phyloP scores from a whole-genome alignment of 2,888 invertebrate genomes.

The Morpho deidamia region DNA sequence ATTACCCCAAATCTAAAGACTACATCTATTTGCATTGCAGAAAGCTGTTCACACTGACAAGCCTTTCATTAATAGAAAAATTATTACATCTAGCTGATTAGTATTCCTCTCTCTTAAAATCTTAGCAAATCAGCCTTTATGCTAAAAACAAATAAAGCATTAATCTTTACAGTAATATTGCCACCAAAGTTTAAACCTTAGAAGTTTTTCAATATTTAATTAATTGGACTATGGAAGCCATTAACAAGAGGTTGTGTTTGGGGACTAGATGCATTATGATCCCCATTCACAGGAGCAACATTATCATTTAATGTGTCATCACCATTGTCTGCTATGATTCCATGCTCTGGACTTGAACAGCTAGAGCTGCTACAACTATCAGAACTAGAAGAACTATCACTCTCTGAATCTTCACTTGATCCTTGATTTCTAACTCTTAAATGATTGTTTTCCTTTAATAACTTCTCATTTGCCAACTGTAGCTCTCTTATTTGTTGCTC shows the following conservation, averaged over 20 bases:
- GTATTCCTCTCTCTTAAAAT: too few species aligned
- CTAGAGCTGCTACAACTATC: constrained; percentile 64
- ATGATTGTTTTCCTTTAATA: constrained; percentile 80
- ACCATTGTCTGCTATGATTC: constrained; percentile 30
- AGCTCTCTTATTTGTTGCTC: constrained; percentile 81
- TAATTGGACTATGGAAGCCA: constrained; percentile 53
- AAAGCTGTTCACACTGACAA: too few species aligned
- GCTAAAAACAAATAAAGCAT: too few species aligned
- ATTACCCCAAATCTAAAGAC: too few species aligned
- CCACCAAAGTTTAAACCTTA: not conserved
- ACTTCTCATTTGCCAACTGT: constrained; percentile 79
- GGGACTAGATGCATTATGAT: constrained; percentile 34
- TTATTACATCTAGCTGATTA: too few species aligned
- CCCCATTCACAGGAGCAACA: constrained; percentile 26
- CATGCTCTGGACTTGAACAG: constrained; percentile 46
- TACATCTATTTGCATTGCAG: too few species aligned
- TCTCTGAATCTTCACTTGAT: constrained; percentile 79
- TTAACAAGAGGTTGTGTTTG: constrained; percentile 48
- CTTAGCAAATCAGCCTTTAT: too few species aligned
- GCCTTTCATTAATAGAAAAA: too few species aligned
- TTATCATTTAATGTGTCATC: constrained; percentile 20
- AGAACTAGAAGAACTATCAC: constrained; percentile 76
- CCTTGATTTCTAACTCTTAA: constrained; percentile 64
- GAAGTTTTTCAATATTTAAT: constrained; percentile 14
- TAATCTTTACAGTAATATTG: not conserved